Base-by-base conservation (phyloP, 2,113 vertebrate species). In the Aegypius monachus region DNA sequence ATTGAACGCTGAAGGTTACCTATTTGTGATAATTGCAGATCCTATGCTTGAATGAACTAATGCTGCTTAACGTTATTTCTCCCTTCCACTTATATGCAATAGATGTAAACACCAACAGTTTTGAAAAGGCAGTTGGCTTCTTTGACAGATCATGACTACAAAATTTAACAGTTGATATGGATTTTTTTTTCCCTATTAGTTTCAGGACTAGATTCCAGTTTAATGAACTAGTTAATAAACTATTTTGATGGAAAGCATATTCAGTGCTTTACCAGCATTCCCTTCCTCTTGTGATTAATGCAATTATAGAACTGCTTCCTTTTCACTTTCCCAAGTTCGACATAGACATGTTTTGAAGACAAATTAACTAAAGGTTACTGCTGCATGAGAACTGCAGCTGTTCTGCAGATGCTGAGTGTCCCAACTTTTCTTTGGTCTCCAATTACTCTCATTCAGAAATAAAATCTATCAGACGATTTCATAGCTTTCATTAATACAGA, bases 301-400 rank as follows among this genome's bases (percentile, higher is more conserved):
- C 77, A 94, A 55, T 87, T 88, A 93, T 59, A 89, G 77, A 89
- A 94, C 75, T 65, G 85, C 79, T 96, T 97, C 79, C 81, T 96
- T 91, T 95, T 89, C 89, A 94, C 81, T 96, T 93, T 89, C 86
- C 83, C 84, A 93, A 96, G 91, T 93, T 96, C 89, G 77, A 95
- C 70, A 95, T 6, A 90, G 96, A 95, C 87, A 90, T 90, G 67
- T 90, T 94, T 84, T 90, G 93, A 97, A 96, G 95, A 96, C 87
- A 92, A 92, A 94, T 96, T 94, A 96, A 74, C 53, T 85, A 92
- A 94, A 97, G 93, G 92, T 95, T 96, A 96, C 77, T 82, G 81
- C 93, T 87, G 73, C 87, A 93, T 93, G 91, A 95, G 90, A 96
- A 93, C 87, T 82, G 85, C 95, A 96, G 92, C 86, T 97, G 96